These are phyloP conservation scores for Channa maculata DNA, from an alignment of 2,113 vertebrate genomes.

Conservation along the genomic window DNA sequence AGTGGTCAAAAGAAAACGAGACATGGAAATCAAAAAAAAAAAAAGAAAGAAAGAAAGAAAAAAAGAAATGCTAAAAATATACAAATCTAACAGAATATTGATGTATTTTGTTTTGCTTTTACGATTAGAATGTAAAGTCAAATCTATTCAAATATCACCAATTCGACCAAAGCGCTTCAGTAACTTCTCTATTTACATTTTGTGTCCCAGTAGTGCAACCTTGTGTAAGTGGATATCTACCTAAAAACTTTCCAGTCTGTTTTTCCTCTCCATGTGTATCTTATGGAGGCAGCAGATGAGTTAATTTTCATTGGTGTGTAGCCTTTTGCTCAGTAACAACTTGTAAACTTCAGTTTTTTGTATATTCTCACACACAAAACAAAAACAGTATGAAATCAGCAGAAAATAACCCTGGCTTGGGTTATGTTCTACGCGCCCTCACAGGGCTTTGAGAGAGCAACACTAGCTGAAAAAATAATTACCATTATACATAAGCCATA, in stretches of 20 bases:
- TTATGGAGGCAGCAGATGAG: not conserved
- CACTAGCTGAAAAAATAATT: not conserved
- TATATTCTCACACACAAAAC: not conserved
- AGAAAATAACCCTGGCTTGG: not conserved
- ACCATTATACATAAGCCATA: not conserved
- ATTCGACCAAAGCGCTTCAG: constrained; percentile 11
- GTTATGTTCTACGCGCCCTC: not conserved
- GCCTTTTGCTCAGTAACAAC: not conserved
- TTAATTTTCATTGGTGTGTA: not conserved
- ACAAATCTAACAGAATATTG: not conserved
- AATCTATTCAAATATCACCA: not conserved
- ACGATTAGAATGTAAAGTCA: not conserved
- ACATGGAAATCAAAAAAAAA: too few relatives aligned
- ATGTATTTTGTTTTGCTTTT: not conserved
- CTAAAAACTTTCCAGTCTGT: not conserved
- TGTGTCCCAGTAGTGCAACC: constrained; percentile 2
- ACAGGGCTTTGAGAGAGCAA: not conserved
- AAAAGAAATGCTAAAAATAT: not conserved
- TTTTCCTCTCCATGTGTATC: not conserved
- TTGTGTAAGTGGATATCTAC: not conserved
- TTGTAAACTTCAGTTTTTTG: not conserved
- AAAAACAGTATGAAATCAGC: not conserved
- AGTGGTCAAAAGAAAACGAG: too few relatives aligned
- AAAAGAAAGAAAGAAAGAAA: not conserved
- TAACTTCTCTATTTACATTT: constrained; percentile 14